Base-by-base conservation (phyloP, 2,888 invertebrate genomes). In the Mythimna vitellina region DNA sequence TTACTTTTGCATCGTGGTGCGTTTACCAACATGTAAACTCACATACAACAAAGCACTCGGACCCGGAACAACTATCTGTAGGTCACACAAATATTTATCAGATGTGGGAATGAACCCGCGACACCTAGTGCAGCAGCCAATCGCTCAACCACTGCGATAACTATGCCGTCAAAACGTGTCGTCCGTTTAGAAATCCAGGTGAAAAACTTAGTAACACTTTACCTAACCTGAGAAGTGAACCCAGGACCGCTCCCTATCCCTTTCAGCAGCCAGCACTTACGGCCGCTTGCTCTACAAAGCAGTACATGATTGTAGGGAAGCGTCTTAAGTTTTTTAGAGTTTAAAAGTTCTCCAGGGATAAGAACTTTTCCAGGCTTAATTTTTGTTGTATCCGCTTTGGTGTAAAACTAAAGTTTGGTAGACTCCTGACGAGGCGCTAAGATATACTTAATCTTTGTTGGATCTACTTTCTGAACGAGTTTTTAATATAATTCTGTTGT, bases 391-490 rank as follows among this genome's bases (percentile, higher is more conserved):
- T 78, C 81, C 76, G 56, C 64, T 76, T 69, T 65, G 22, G 25
- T 20, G 46, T 60, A 49, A 69, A 78, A 76, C 76, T 72, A 72
- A 79, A 79, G 78, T 78, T 79, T 81, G 12, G 63, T 67, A 67
- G 67, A 65, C 78, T 79, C 63, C 72, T 61, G 70, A 70, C 62
- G 66, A 78, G 66, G 66, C 57, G 63, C 71, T 67, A 78, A 67
- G 66, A 71, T 71, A 78, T 49, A 56, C 64, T 81, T 79, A 81
- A 78, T 78, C 78, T 71, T 67, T 67, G 78, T 81, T 79, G 64
- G 42, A 67, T 60, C 72, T 71, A 53, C 66, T 78, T 46, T 77
- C n/a, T 66, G 32, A 77, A 81, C 60, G 54, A 81, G 58, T 61
- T 80, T 74, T 65, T 57, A 66, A 66, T 57, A 66, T 62, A 53